Percentiles rank a stretch among this genome's conserved stretches.
Conservation (phyloP, 2,888 invertebrate genomes). For the Macaria notata region DNA sequence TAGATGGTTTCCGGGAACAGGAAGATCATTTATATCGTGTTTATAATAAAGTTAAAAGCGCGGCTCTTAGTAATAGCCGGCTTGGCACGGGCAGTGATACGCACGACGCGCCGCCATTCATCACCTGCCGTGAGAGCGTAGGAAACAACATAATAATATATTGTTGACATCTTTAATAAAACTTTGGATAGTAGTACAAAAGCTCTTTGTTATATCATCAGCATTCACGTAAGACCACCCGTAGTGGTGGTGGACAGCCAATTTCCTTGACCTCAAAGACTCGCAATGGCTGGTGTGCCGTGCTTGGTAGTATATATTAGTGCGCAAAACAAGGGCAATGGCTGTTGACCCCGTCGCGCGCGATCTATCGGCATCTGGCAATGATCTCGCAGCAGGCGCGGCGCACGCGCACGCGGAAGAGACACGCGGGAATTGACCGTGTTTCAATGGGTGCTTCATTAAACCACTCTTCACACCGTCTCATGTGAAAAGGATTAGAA, state of each 20-base stretch:
- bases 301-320: constrained; percentile 59
- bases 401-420: constrained; percentile 69
- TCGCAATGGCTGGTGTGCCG: constrained; percentile 39
- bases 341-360: constrained; percentile 79
- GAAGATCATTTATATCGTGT: background rate
- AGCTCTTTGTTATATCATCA: constrained; percentile 16
- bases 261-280: constrained; percentile 59
- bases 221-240: constrained; percentile 20
- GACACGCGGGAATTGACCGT: constrained; percentile 68
- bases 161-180: constrained; percentile 3
- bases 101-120: constrained; percentile 14
- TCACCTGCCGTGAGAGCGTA: constrained; percentile 13
- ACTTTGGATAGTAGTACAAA: too few relatives aligned
- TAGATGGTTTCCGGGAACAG: constrained; percentile 19
- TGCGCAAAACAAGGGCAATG: constrained; percentile 79
- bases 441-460: constrained; percentile 70
- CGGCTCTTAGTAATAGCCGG: constrained; percentile 14
- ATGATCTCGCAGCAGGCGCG: constrained; percentile 72
- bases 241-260: constrained; percentile 35
- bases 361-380: constrained; percentile 79
- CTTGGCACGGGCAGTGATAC: constrained; percentile 24
- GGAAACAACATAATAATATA: constrained; percentile 26
- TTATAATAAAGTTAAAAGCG: constrained; percentile 18
- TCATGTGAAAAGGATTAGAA: constrained; percentile 62
- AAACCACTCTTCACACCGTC: constrained; percentile 48